phyloP scores from a whole-genome alignment of 2,888 invertebrate genomes.

The Tetropium fuscum region DNA sequence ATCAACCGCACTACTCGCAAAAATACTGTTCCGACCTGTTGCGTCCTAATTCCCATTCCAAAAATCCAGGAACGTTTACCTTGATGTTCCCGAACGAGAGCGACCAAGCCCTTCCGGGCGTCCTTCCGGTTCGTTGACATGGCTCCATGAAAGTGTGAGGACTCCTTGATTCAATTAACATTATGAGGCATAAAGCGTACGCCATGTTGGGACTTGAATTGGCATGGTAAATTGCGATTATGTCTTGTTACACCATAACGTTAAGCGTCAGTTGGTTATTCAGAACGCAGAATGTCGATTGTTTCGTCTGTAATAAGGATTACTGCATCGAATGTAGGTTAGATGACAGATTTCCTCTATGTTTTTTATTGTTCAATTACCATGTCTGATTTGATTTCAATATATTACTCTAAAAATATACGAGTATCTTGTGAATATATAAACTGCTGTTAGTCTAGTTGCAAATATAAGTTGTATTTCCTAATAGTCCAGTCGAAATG shows the following conservation, averaged over 20 bases:
- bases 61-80: slow-evolving; percentile 12
- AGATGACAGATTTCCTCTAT: too few relatives aligned
- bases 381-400: too few relatives aligned
- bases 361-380: too few relatives aligned
- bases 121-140: slow-evolving; percentile 30
- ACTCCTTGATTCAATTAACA: slow-evolving; percentile 27
- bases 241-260: slow-evolving; percentile 8
- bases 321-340: too few relatives aligned
- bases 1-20: neutral
- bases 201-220: slow-evolving; percentile 29
- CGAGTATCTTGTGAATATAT: too few relatives aligned
- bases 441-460: too few relatives aligned
- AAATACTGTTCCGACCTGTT: slow-evolving; percentile 20
- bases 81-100: slow-evolving; percentile 12
- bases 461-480: too few relatives aligned
- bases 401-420: too few relatives aligned
- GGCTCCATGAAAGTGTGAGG: slow-evolving; percentile 6
- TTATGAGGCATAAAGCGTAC: slow-evolving; percentile 25
- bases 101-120: slow-evolving; percentile 18
- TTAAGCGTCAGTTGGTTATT: neutral
- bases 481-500: too few relatives aligned
- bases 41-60: slow-evolving; percentile 16
- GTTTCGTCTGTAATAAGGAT: too few relatives aligned
- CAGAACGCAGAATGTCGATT: neutral
- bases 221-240: slow-evolving; percentile 21